Conservation (phyloP, 2,888 invertebrate species). For the Dryadula phaetusa region DNA sequence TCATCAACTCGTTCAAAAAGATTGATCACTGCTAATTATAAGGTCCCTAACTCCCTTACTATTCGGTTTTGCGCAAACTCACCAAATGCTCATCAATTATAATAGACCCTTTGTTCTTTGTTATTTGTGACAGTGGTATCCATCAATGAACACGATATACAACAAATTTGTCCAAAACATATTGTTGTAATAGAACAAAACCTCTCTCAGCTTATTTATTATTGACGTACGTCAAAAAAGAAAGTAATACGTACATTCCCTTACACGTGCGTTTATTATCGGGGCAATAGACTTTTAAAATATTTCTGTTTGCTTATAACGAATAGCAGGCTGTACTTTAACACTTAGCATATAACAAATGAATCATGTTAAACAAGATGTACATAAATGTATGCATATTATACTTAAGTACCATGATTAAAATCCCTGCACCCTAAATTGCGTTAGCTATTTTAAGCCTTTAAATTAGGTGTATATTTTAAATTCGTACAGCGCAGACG, state of each 20-base stretch:
- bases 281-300: too few species aligned
- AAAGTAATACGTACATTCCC: too few species aligned
- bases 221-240: not conserved
- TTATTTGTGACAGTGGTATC: conserved; percentile 27
- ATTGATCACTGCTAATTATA: conserved; percentile 43
- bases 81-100: conserved; percentile 43
- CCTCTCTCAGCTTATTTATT: not conserved
- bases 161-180: conserved; percentile 9
- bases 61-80: conserved; percentile 34
- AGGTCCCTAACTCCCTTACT: conserved; percentile 20
- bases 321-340: too few species aligned
- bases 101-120: conserved; percentile 28
- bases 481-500: not conserved
- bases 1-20: conserved; percentile 37
- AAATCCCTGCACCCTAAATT: not conserved
- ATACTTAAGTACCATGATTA: too few species aligned
- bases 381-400: too few species aligned
- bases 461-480: conserved; percentile 13
- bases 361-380: too few species aligned
- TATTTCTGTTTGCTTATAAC: too few species aligned
- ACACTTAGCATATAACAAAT: too few species aligned
- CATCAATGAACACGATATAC: conserved; percentile 21
- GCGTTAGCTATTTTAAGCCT: not conserved
- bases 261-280: too few species aligned
- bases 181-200: conserved; percentile 6